Conservation (phyloP, 37 sponge, comb jelly and placozoan species). For the Spongilla lacustris region DNA sequence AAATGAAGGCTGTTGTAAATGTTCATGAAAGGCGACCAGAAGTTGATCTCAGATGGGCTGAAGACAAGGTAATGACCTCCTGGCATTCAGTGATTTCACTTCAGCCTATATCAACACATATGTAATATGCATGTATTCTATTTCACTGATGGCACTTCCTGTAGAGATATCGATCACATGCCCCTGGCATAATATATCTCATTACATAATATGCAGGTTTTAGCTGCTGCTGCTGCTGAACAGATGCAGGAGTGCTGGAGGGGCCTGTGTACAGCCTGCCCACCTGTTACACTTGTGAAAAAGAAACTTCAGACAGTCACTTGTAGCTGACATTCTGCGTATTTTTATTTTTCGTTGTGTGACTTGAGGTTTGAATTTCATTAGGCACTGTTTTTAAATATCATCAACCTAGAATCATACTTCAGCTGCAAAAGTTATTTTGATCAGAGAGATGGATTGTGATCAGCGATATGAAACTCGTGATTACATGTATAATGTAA, state of each 20-base stretch:
- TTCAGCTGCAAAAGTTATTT: too few relatives aligned
- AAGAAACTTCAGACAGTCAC: background rate
- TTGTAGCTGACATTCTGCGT: too few relatives aligned
- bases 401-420: too few relatives aligned
- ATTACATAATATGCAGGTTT: background rate
- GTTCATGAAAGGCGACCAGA: slow-evolving; percentile 61
- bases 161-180: too few relatives aligned
- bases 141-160: too few relatives aligned
- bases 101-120: background rate
- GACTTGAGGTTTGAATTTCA: too few relatives aligned
- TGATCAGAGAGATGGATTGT: too few relatives aligned
- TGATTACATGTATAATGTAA: too few relatives aligned
- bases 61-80: slow-evolving; percentile 60
- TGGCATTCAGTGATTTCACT: background rate
- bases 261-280: background rate
- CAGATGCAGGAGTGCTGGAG: background rate
- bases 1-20: slow-evolving; percentile 71
- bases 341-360: too few relatives aligned
- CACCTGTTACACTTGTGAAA: background rate
- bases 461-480: too few relatives aligned
- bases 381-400: too few relatives aligned
- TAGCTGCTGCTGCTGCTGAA: background rate
- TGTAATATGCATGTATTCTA: too few relatives aligned
- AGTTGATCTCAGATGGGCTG: slow-evolving; percentile 64
- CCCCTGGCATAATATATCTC: background rate